Base-by-base conservation (phyloP, 2,797 vertebrate species). In the Ataeniobius toweri region DNA sequence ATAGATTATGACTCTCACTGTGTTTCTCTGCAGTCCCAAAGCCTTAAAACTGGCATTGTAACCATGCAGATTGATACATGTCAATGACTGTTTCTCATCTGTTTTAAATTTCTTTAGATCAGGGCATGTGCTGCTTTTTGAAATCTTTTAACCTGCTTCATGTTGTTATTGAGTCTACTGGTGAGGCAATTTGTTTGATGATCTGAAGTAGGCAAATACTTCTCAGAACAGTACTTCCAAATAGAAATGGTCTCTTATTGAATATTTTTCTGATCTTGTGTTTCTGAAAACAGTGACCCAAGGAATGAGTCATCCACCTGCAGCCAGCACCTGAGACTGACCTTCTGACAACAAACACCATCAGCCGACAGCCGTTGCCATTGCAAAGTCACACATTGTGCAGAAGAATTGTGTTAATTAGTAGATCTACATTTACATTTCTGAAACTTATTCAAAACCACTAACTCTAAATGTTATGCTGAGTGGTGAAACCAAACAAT, bases 281-380 rank as follows among this genome's bases (percentile, higher is more conserved):
- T 85, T 85, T 88, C 81, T 89, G 67, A 90, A 80, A 83, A 80
- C 85, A 88, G 86, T 85, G 86, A 92, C 59, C 71, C 56, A 10
- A 81, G 84, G 82, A 73, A 77, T 20, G 74, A 86, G 71, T 83
- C 85, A 74, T 82, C 77, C 82, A 82, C 70, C 84, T 78, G 79
- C 85, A 74, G 81, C 83, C 89, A 92, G 81, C 86, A 93, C 93
- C 89, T 93, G 90, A 94, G 77, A 90, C 88, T 36, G 69, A 89
- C 78, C 58, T 74, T 81, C 77, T 88, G 83, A 92, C 82, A 88
- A 75, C 78, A 85, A 84, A 86, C 73, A 55, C 80, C n/a, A 5
- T 73, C 53, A 3, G 87, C 50, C 70, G 74, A 36, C 80, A 69
- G 77, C 59, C 51, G 44, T 22, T 26, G 68, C 80, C 31, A 9